Evolutionary conservation across 2,797 vertebrate genomes (phyloP).

Genomic region (Echeneis naucrates): DNA sequence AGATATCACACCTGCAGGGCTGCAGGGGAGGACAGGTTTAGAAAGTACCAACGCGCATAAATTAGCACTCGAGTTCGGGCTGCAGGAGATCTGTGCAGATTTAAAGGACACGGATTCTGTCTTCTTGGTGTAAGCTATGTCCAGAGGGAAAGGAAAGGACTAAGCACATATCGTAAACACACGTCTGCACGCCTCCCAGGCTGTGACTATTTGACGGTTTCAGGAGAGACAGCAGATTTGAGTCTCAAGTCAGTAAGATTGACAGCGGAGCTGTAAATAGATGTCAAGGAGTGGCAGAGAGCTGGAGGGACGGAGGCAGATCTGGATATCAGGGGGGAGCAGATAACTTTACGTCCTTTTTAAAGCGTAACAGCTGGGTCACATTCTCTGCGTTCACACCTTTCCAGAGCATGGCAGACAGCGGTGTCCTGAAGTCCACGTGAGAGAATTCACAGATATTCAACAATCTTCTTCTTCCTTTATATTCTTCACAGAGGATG

Average conservation of each 20-base stretch:
- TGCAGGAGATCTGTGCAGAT: not conserved
- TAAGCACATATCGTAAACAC: not conserved
- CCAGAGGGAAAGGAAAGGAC: not conserved
- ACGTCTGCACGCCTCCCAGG: slow-evolving; percentile 48
- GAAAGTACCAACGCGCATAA: slow-evolving; percentile 3
- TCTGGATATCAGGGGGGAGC: slow-evolving; percentile 63
- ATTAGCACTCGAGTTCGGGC: slow-evolving; percentile 19
- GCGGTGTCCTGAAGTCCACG: slow-evolving; percentile 2
- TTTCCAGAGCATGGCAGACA: not conserved
- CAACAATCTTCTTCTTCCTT: not conserved
- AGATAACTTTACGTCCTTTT: slow-evolving; percentile 55
- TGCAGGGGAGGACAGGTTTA: slow-evolving; percentile 1
- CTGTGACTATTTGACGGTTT: slow-evolving; percentile 69
- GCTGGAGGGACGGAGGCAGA: slow-evolving; percentile 64
- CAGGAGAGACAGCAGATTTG: slow-evolving; percentile 74
- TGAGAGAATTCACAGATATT: not conserved
- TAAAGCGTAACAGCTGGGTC: slow-evolving; percentile 39
- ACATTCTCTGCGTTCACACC: slow-evolving; percentile 32
- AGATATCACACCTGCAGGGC: slow-evolving; percentile 27
- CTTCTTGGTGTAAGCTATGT: not conserved
- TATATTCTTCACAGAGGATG: not conserved
- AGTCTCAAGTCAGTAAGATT: slow-evolving; percentile 67
- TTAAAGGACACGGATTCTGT: not conserved
- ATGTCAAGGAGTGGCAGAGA: slow-evolving; percentile 62
- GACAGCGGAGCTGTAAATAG: slow-evolving; percentile 79